phyloP scores from a whole-genome alignment of 2,797 vertebrate genomes.

The Ibycter americanus region DNA sequence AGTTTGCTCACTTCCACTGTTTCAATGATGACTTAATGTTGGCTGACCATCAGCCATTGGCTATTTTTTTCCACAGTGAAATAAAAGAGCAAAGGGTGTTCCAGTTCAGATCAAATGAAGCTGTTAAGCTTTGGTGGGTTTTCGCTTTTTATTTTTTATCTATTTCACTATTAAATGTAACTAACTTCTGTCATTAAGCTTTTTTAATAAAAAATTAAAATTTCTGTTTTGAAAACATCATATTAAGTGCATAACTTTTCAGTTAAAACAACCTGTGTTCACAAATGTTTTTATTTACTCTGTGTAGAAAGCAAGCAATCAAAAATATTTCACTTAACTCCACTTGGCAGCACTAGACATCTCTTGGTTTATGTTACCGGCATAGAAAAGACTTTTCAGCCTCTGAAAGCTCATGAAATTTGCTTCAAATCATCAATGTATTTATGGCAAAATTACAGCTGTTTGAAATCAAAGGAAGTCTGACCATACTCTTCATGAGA shows the following conservation, averaged over 20 bases:
- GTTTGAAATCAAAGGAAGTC: not conserved
- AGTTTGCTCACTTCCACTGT: too few relatives aligned
- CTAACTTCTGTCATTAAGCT: not conserved
- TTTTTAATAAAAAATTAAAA: not conserved
- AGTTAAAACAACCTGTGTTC: not conserved
- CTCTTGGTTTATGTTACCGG: not conserved
- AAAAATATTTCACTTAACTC: not conserved
- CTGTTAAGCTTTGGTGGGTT: not conserved
- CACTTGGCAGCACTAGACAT: not conserved
- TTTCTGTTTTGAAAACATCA: not conserved
- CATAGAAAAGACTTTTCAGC: not conserved
- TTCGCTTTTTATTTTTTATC: not conserved
- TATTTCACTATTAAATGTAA: not conserved
- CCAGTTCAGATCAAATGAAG: not conserved
- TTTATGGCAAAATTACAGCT: not conserved
- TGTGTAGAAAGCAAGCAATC: not conserved
- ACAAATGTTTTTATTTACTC: not conserved
- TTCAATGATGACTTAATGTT: not conserved
- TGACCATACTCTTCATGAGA: not conserved
- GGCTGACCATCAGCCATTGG: not conserved
- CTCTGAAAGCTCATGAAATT: not conserved
- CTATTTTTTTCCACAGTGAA: not conserved
- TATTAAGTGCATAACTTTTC: not conserved
- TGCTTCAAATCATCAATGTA: not conserved
- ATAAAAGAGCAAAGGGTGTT: not conserved